Evolutionary conservation across 92 coral and sea anemone genomes (phyloP), one percentile per base, ranked within the genome.

Genomic region (Phenganax stokvisi): DNA sequence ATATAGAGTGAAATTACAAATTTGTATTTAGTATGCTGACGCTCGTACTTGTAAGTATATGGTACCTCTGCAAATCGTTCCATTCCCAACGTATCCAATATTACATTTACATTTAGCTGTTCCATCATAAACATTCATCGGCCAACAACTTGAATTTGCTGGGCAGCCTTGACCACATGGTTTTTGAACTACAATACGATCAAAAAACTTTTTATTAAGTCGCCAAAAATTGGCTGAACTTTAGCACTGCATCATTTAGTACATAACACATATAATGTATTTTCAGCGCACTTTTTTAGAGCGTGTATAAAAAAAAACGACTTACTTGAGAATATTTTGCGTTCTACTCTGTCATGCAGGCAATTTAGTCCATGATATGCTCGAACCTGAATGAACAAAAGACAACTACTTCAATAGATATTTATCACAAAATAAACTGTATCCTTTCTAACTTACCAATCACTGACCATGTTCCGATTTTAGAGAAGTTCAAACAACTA

Each of bases 331-430:
- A 78, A 63, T 52, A 53, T 47, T 78, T 57, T 67, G 9, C 13
- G 15, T 62, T 64, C 82, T 15, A 78, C 16, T 17, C 8, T 47
- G 17, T 78, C 82, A 16, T 78, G 82, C 51, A 78, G 4, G n/a
- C 82, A 78, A 30, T 78, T 78, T 63, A 28, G 27, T 29, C 82
- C 82, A 59, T 78, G 82, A 53, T 78, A 78, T 57, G 72, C 82
- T 15, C 25, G 31, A 51, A 78, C 60, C 82, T 78, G 30, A 8
- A 54, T 37, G 47, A 66, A 51, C 11, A 61, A 20, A 20, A 20
- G 25, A 20, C 25, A 20, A 20, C 25, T 13, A 61, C 0, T 61
- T 61, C 8, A 5, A 37, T 37, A 37, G 47, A 37, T 37, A 37
- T 37, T 37, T 37, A 37, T 37, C 47, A 37, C 47, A 37, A 37